These are phyloP conservation scores for Pseudocheirus occidentalis DNA, from an alignment of 2,797 vertebrate genomes.

Conservation along the genomic window DNA sequence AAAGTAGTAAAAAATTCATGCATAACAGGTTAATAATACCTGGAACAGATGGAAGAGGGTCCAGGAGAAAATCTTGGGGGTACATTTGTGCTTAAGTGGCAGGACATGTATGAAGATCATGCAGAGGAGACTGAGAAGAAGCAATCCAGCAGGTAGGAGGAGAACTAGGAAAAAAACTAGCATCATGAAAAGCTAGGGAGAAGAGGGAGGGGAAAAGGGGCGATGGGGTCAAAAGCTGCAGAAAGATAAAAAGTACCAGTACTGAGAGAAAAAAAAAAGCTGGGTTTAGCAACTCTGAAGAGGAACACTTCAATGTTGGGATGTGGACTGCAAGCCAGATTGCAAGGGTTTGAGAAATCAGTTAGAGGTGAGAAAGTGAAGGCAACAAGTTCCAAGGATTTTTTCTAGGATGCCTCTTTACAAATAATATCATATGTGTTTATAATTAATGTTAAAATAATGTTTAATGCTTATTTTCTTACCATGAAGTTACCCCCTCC, in stretches of 20 bases:
- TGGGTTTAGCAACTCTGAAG: neutral
- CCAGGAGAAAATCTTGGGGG: neutral
- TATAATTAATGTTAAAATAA: neutral
- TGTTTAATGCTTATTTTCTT: slow-evolving; percentile 38
- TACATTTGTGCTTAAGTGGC: neutral
- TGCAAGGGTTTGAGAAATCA: neutral
- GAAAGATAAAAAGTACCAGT: neutral
- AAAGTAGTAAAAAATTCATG: neutral
- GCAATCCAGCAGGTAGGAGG: neutral
- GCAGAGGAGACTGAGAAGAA: neutral
- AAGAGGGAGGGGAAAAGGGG: neutral
- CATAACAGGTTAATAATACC: neutral
- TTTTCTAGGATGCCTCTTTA: neutral
- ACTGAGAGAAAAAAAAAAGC: neutral
- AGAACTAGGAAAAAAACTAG: neutral
- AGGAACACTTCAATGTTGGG: neutral
- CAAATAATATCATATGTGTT: neutral
- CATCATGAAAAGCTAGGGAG: neutral
- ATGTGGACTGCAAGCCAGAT: neutral
- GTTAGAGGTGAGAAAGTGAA: neutral
- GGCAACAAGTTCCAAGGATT: neutral
- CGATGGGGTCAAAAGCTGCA: neutral
- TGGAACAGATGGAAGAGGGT: neutral
- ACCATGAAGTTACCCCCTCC: slow-evolving; percentile 48
- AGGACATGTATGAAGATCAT: neutral